Percentiles rank a stretch among this genome's conserved stretches.
Conservation (phyloP, 2,797 vertebrate species). For the Halcyon badia region DNA sequence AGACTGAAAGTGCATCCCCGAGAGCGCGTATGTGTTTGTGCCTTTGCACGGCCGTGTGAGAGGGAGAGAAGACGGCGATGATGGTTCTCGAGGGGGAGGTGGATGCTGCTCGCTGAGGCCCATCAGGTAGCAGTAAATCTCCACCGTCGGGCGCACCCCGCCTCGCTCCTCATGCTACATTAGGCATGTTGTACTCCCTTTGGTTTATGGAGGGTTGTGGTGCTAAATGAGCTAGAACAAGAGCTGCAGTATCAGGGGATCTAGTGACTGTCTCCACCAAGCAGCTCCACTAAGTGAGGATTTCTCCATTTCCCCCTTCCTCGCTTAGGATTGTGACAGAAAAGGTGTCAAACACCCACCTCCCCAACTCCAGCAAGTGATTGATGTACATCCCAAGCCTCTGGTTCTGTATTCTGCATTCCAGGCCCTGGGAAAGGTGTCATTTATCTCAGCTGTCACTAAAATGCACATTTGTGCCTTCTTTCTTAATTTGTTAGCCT, state of each 20-base stretch:
- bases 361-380: not conserved
- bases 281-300: conserved; percentile 22
- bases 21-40: not conserved
- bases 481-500: not conserved
- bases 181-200: conserved; percentile 70
- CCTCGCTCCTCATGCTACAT: conserved; percentile 74
- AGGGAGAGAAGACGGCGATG: not conserved
- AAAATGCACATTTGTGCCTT: not conserved
- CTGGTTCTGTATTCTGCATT: not conserved
- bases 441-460: not conserved
- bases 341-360: not conserved
- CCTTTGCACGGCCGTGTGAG: not conserved
- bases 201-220: conserved; percentile 63
- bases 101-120: conserved; percentile 14
- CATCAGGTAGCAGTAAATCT: conserved; percentile 73
- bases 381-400: not conserved
- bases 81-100: not conserved
- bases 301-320: not conserved
- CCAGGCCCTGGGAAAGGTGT: not conserved
- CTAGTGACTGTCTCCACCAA: conserved; percentile 29
- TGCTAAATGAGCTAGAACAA: conserved; percentile 75
- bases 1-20: conserved; percentile 24
- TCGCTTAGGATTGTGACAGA: not conserved
- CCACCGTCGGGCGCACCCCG: conserved; percentile 1
- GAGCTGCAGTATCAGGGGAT: conserved; percentile 64